Conservation (phyloP, 2,888 invertebrate species). For the Drosophila quasianomalipes region DNA sequence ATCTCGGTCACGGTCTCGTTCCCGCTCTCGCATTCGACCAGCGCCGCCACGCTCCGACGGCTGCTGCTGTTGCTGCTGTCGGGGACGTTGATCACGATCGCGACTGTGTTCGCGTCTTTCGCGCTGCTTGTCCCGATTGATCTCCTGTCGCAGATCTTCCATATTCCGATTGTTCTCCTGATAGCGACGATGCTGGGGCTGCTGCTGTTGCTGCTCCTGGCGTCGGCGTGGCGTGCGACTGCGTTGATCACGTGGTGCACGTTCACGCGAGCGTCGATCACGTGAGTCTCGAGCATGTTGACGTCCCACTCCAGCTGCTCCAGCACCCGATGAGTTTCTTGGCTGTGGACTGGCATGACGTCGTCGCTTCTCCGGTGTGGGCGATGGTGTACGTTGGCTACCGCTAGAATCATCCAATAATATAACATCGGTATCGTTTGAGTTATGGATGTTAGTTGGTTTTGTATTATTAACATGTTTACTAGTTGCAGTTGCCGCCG, state of each 20-base stretch:
- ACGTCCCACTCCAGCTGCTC: conserved; percentile 29
- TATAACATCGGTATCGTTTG: conserved; percentile 87
- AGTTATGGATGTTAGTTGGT: conserved; percentile 83
- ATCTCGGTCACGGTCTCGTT: conserved; percentile 42
- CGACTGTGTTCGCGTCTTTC: conserved; percentile 86
- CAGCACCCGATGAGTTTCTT: conserved; percentile 26
- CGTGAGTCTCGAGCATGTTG: conserved; percentile 36
- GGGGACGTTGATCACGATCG: conserved; percentile 77
- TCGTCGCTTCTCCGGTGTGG: conserved; percentile 80
- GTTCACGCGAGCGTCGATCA: conserved; percentile 43
- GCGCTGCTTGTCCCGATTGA: conserved; percentile 86
- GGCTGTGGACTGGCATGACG: conserved; percentile 51
- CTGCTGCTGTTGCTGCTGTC: conserved; percentile 73
- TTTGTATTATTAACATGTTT: conserved; percentile 84
- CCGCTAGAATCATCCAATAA: conserved; percentile 89
- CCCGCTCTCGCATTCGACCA: conserved; percentile 43
- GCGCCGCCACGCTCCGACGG: conserved; percentile 66
- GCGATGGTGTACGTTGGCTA: conserved; percentile 86
- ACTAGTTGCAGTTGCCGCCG: conserved; percentile 82
- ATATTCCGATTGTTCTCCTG: conserved; percentile 83
- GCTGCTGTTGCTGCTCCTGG: conserved; percentile 47
- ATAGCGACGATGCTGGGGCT: conserved; percentile 85
- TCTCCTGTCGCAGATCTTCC: conserved; percentile 85
- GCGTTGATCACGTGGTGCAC: conserved; percentile 30
- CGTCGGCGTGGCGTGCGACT: conserved; percentile 70